These are phyloP conservation scores for Loripinus fragilis DNA, from an alignment of 2,888 invertebrate genomes.

Conservation along the genomic window DNA sequence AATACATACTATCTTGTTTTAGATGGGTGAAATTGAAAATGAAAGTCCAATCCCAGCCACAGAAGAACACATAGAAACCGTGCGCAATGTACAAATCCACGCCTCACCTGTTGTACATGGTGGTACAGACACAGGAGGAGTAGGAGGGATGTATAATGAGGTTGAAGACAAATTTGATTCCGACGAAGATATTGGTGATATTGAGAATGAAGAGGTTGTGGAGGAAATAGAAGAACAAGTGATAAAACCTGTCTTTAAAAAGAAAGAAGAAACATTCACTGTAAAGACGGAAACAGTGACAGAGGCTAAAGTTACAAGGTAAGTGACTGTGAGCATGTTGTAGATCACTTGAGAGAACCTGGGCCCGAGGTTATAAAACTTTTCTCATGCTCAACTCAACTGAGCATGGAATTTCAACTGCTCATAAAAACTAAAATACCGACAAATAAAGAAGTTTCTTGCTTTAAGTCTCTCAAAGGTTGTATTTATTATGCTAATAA, in stretches of 20 bases:
- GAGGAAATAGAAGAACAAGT: not conserved
- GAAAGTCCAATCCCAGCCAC: conserved; percentile 50
- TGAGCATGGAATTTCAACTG: too few relatives aligned
- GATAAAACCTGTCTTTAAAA: conserved; percentile 1
- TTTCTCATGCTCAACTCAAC: too few relatives aligned
- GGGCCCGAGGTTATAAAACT: too few relatives aligned
- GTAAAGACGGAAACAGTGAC: not conserved
- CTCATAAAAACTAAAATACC: too few relatives aligned
- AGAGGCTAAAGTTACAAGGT: conserved; percentile 8
- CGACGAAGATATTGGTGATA: conserved; percentile 52
- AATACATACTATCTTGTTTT: not conserved
- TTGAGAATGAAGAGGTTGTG: conserved; percentile 56
- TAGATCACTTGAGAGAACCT: too few relatives aligned
- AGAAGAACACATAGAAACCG: conserved; percentile 6
- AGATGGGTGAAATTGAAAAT: conserved; percentile 59
- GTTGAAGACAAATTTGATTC: conserved; percentile 35
- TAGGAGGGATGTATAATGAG: not conserved
- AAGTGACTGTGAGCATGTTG: too few relatives aligned
- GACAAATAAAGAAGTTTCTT: too few relatives aligned
- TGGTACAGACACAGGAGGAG: not conserved
- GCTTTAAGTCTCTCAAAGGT: too few relatives aligned
- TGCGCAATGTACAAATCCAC: conserved; percentile 4
- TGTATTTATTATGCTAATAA: too few relatives aligned
- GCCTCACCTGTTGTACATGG: not conserved
- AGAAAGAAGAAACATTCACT: conserved; percentile 1